Base-by-base conservation (phyloP, 1,140 invertebrate genomes). In the Lasaia peninsularis region DNA sequence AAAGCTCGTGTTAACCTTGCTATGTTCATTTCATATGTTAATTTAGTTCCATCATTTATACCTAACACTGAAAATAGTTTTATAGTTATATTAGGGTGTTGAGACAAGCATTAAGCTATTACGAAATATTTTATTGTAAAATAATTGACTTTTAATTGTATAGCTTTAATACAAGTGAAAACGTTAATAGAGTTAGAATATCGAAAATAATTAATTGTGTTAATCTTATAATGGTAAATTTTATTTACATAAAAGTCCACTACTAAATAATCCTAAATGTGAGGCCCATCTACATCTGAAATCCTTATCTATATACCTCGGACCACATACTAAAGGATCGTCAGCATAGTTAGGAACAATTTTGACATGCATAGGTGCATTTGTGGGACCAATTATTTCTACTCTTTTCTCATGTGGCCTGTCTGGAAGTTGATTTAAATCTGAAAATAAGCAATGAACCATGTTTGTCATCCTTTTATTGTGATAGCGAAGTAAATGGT, bases 251-350 rank as follows among this genome's bases (percentile, higher is more conserved):
- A 94, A 65, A 40, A 97, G 90, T 56, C 96, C 96, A 74, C 94
- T 95, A 2, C 91, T 91, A 59, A 94, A 88, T 10, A 68, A 63
- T 0, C 91, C 91, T 18, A 96, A 71, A 63, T 84, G 72, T 65
- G 92, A 92, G 1, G 91, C 91, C 68, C 82, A 89, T 48, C 73
- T 77, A 50, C 93, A 84, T 66, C 86, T 91, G 16, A 96, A 80
- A 80, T 96, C 95, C 8, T 91, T 65, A 0, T 73, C 57, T 70
- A 93, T 90, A 78, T 96, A 96, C 59, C 93, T 87, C 10, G 94
- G 94, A 2, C 96, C 96, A 57, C 93, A 91, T 6, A 95, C 92
- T 11, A 95, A 73, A 1, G 93, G 88, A 87, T 94, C 84, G 79
- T 95, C 94, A 0, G 93, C 92, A 66, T 92, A 93, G 85, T 93